Evolutionary conservation across 2,797 vertebrate genomes (phyloP).

Genomic region (Artibeus jamaicensis): DNA sequence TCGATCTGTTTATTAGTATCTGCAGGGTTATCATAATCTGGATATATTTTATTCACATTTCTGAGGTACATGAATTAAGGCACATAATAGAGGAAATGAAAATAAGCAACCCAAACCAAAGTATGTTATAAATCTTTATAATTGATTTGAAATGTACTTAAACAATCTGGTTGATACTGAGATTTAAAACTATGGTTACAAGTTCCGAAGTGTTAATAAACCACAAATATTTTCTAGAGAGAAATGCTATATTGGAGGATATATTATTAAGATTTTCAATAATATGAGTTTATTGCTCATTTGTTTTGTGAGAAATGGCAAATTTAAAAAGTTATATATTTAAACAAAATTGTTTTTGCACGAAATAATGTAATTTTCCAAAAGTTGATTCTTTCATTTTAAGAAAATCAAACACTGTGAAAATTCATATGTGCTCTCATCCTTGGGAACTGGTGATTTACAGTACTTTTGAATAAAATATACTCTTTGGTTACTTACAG

Average conservation of each 20-base stretch:
- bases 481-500: neutral
- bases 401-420: neutral
- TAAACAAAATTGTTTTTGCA: neutral
- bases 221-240: neutral
- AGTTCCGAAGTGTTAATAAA: neutral
- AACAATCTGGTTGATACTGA: too few relatives aligned
- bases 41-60: neutral
- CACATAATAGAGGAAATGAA: neutral
- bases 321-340: neutral
- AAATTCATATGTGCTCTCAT: neutral
- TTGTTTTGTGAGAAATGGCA: conserved; percentile 17
- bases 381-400: neutral
- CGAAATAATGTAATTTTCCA: conserved; percentile 32
- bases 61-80: neutral
- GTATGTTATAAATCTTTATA: neutral
- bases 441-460: neutral
- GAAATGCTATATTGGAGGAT: neutral
- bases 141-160: neutral
- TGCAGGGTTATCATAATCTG: neutral
- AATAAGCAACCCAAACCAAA: neutral
- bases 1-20: neutral
- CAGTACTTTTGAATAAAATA: neutral
- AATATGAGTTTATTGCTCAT: neutral
- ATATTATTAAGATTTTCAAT: neutral
- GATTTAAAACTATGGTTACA: too few relatives aligned